A percentile compares a stretch with the other conserved stretches of the same genome.
These are phyloP conservation scores for Paramisgurnus dabryanus DNA, from an alignment of 2,113 vertebrate genomes.

Conservation along the genomic window DNA sequence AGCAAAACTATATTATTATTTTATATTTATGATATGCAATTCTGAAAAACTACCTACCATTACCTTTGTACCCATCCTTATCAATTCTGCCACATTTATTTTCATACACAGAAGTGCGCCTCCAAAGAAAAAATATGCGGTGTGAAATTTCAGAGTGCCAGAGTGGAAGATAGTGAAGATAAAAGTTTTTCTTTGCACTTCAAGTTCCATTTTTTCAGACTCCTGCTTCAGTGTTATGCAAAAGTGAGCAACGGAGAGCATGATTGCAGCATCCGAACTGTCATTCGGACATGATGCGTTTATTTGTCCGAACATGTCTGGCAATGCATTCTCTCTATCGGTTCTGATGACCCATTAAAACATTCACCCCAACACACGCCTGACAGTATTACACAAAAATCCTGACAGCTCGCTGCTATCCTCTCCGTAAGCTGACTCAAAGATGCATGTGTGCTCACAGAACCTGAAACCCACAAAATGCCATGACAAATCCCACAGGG, in stretches of 20 bases:
- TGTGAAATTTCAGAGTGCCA: too few relatives aligned
- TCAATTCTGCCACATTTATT: not conserved
- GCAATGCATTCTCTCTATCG: slow-evolving; percentile 65
- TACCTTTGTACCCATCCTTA: not conserved
- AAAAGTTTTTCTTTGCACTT: not conserved
- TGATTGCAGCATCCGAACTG: not conserved
- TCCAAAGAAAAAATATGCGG: not conserved
- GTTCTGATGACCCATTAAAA: slow-evolving; percentile 65
- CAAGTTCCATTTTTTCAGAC: not conserved
- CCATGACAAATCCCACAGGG: slow-evolving; percentile 10
- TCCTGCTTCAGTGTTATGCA: slow-evolving; percentile 4
- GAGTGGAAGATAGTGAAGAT: not conserved
- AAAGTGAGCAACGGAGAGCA: slow-evolving; percentile 8
- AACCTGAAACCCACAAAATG: slow-evolving; percentile 1
- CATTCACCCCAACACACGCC: slow-evolving; percentile 54
- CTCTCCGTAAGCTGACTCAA: slow-evolving; percentile 2
- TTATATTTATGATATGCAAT: not conserved
- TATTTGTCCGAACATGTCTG: slow-evolving; percentile 60
- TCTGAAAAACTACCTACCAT: not conserved
- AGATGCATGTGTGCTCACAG: not conserved
- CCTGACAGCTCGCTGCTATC: not conserved
- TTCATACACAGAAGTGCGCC: not conserved
- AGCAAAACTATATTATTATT: too few relatives aligned
- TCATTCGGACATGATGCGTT: slow-evolving; percentile 53
- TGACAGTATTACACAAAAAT: not conserved